phyloP scores from a whole-genome alignment of 2,113 vertebrate species.

The Helogale parvula region DNA sequence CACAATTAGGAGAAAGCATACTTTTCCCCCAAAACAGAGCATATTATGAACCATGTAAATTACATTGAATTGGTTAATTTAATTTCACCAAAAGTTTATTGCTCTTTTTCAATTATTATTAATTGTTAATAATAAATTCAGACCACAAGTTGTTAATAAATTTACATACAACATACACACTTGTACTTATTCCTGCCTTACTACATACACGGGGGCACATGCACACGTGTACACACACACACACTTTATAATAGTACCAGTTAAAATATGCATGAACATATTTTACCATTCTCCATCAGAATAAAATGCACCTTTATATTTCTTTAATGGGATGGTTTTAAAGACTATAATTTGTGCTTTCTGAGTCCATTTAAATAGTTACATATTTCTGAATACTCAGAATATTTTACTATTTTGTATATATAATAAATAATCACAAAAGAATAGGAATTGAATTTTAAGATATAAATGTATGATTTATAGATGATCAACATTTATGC shows the following conservation, averaged over 20 bases:
- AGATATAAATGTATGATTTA: background rate
- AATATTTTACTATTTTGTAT: background rate
- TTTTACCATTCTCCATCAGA: background rate
- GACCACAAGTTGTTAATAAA: background rate
- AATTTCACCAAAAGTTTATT: background rate
- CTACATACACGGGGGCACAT: background rate
- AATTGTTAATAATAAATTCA: background rate
- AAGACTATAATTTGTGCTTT: background rate
- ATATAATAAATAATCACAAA: background rate
- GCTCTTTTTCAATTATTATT: background rate
- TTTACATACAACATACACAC: background rate
- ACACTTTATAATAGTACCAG: background rate
- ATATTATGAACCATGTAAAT: background rate
- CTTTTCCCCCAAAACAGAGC: background rate
- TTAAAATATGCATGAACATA: background rate
- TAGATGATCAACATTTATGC: background rate
- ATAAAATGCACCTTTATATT: background rate
- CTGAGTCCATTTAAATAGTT: background rate
- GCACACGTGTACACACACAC: background rate
- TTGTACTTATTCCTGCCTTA: background rate
- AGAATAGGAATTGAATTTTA: background rate
- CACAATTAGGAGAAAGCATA: background rate
- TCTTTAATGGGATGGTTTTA: background rate
- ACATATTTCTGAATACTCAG: background rate
- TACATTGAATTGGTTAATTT: background rate